Conservation (phyloP, 2,113 vertebrate species). For the Saccopteryx leptura region DNA sequence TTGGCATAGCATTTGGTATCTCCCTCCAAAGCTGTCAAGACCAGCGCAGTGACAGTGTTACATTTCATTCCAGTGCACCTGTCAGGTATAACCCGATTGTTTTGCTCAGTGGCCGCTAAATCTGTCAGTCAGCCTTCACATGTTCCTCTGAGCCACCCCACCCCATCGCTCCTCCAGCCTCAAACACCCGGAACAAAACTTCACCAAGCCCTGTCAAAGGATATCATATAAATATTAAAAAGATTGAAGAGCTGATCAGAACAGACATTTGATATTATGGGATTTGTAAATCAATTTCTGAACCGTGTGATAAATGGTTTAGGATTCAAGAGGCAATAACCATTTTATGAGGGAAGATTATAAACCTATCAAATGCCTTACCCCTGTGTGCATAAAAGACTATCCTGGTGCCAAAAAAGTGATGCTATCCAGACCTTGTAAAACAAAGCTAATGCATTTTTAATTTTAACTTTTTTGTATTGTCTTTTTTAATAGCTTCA, state of each 20-base stretch:
- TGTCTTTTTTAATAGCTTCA: slow-evolving; percentile 49
- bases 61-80: slow-evolving; percentile 62
- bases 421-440: slow-evolving; percentile 20
- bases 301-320: slow-evolving; percentile 55
- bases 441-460: slow-evolving; percentile 70
- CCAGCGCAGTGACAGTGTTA: background rate
- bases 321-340: slow-evolving; percentile 78
- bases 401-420: slow-evolving; percentile 37
- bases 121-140: slow-evolving; percentile 67
- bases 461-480: slow-evolving; percentile 73
- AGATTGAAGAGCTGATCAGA: slow-evolving; percentile 77
- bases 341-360: slow-evolving; percentile 70
- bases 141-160: background rate
- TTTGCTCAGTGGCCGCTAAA: slow-evolving; percentile 76
- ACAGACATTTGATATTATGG: slow-evolving; percentile 76
- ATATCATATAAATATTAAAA: slow-evolving; percentile 79
- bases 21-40: slow-evolving; percentile 69
- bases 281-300: slow-evolving; percentile 79
- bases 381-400: background rate
- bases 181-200: background rate
- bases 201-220: slow-evolving; percentile 60
- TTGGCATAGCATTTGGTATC: slow-evolving; percentile 60
- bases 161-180: background rate
- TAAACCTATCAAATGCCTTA: slow-evolving; percentile 62
- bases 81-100: slow-evolving; percentile 78